Base-by-base conservation (phyloP, 2,888 invertebrate genomes). In the Cynaeus angustus region DNA sequence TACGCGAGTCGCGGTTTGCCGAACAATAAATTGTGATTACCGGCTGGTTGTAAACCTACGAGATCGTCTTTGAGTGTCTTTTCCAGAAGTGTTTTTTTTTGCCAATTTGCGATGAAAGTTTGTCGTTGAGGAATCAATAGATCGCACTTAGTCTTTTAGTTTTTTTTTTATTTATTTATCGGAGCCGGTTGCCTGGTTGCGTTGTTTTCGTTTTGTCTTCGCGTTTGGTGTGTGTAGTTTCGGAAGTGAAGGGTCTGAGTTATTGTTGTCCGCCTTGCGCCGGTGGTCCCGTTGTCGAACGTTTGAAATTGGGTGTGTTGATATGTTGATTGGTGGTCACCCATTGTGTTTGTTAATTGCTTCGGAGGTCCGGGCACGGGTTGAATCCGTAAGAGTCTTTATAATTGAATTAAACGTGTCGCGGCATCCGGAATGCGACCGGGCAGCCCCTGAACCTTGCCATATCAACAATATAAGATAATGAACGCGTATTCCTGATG, bases 391-490 rank as follows among this genome's bases (percentile, higher is more conserved):
- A 59, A 43, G 26, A 59, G 59, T 45, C 14, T 43, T 30, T 33
- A 46, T 46, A 55, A 55, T 55, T 55, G 55, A 55, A 55, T 55
- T 55, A 64, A 64, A 52, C 50, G 64, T 13, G 45, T 64, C 33
- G 45, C 43, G 58, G 70, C 66, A 62, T 70, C 50, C 62, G 56
- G 62, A 61, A 55, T 66, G 66, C 64, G 68, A 68, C 55, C 65
- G 59, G 66, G 41, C 48, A 59, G 61, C 66, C 66, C 61, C 66
- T 70, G 70, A 70, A 66, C 70, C 59, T 59, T 70, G 70, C 61
- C 61, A 61, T 46, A 70, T 78, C 75, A 75, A 78, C 77, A 76
- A 77, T 77, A 72, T 73, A 74, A 77, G 75, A 77, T 77, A 77
- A 77, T 74, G 74, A 75, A 75, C 73, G 76, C 72, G 73, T 74